Conservation (phyloP, 2,888 invertebrate species). For the Lapara coniferarum region DNA sequence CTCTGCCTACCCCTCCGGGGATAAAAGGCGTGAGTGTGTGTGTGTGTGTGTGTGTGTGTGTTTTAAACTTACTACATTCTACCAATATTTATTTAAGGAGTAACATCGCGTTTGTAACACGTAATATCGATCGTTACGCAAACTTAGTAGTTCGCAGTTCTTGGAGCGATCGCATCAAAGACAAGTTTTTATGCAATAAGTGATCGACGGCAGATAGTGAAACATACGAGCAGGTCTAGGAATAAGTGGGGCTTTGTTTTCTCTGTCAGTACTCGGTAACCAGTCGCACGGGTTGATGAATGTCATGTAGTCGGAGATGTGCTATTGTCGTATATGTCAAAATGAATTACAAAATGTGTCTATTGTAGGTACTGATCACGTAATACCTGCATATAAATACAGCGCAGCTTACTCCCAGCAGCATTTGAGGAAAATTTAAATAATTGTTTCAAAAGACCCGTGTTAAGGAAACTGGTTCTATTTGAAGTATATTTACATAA, state of each 20-base stretch:
- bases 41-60: no score
- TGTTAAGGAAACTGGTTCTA: no score
- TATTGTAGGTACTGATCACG: no score
- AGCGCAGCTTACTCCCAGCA: no score
- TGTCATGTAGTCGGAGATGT: conserved; percentile 33
- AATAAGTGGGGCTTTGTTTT: conserved; percentile 24
- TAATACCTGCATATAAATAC: no score
- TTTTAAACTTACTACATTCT: neutral
- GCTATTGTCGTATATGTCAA: neutral
- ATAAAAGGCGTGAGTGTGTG: no score
- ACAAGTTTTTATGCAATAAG: conserved; percentile 23
- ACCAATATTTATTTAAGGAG: conserved; percentile 1
- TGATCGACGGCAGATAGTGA: conserved; percentile 17
- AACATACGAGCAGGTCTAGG: neutral
- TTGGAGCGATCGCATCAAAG: conserved; percentile 9
- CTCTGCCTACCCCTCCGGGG: no score
- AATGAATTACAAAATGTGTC: neutral
- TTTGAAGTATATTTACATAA: no score
- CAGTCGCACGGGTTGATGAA: conserved; percentile 42
- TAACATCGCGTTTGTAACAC: neutral
- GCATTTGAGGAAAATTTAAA: no score
- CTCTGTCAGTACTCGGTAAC: neutral
- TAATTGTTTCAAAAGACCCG: no score
- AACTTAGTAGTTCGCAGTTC: neutral
- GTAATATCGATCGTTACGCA: conserved; percentile 23